Evolutionary conservation across 2,113 vertebrate species (phyloP).

Genomic region (Prunella himalayana): DNA sequence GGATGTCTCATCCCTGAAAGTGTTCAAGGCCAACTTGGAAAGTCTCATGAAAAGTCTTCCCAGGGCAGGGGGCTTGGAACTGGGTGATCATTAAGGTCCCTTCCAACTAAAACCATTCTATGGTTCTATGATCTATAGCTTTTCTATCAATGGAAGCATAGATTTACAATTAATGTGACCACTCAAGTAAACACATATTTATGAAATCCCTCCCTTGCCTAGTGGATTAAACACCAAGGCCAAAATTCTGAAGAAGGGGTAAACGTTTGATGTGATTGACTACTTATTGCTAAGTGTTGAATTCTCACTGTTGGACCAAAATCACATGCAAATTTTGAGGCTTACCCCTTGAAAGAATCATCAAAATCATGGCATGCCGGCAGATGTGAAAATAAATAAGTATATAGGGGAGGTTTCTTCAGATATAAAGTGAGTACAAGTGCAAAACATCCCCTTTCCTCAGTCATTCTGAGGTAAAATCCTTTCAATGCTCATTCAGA

Average conservation of each 20-base stretch:
- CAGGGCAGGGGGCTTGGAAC: not conserved
- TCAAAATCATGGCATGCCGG: not conserved
- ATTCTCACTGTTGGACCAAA: not conserved
- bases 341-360: not conserved
- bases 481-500: not conserved
- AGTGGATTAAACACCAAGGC: not conserved
- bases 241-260: not conserved
- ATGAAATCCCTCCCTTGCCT: not conserved
- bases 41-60: not conserved
- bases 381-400: not conserved
- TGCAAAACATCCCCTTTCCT: not conserved
- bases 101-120: not conserved
- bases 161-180: not conserved
- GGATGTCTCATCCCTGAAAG: not conserved
- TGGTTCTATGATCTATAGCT: not conserved
- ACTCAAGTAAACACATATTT: not conserved
- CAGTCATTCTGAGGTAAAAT: not conserved
- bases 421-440: not conserved
- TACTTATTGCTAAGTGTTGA: not conserved
- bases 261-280: not conserved
- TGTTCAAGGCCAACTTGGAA: not conserved
- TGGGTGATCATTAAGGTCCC: not conserved
- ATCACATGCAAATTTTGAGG: not conserved
- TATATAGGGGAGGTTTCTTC: not conserved
- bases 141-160: not conserved